Percentiles rank a stretch among this genome's conserved stretches.
These are phyloP conservation scores for Equus quagga DNA, from an alignment of 2,113 vertebrate genomes.

Conservation along the genomic window DNA sequence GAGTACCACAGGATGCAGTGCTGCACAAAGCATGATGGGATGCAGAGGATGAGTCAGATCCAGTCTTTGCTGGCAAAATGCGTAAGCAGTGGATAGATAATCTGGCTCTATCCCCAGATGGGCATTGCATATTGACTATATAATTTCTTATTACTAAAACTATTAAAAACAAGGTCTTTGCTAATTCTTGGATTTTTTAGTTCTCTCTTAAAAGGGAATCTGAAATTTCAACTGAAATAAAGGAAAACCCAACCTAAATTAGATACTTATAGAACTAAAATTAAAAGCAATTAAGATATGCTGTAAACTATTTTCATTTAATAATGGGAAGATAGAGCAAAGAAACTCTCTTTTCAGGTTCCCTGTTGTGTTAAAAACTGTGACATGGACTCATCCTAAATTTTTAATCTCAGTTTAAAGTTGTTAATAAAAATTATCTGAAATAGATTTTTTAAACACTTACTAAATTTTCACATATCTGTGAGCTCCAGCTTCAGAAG, in stretches of 20 bases:
- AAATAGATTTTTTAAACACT: background rate
- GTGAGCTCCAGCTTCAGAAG: background rate
- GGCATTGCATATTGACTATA: background rate
- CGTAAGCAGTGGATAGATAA: background rate
- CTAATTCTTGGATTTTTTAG: background rate
- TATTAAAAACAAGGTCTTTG: background rate
- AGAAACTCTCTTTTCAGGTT: background rate
- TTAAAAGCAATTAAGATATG: background rate
- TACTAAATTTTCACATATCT: background rate
- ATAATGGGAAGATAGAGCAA: background rate
- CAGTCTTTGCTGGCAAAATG: background rate
- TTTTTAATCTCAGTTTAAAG: slow-evolving; percentile 5
- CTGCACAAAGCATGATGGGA: background rate
- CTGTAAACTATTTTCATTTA: background rate
- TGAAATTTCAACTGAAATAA: slow-evolving; percentile 17
- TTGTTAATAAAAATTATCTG: background rate
- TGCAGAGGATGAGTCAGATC: background rate
- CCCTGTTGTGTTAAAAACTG: background rate
- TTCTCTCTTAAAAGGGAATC: background rate
- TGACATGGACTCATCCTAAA: background rate
- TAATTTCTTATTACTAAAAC: slow-evolving; percentile 11
- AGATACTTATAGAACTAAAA: slow-evolving; percentile 1
- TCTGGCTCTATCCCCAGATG: background rate
- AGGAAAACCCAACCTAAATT: background rate
- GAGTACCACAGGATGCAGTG: too few relatives aligned